Percentiles rank a stretch among this genome's conserved stretches.
Evolutionary conservation across 2,888 invertebrate genomes (phyloP).

Genomic region (Caenorhabditis plicata): DNA sequence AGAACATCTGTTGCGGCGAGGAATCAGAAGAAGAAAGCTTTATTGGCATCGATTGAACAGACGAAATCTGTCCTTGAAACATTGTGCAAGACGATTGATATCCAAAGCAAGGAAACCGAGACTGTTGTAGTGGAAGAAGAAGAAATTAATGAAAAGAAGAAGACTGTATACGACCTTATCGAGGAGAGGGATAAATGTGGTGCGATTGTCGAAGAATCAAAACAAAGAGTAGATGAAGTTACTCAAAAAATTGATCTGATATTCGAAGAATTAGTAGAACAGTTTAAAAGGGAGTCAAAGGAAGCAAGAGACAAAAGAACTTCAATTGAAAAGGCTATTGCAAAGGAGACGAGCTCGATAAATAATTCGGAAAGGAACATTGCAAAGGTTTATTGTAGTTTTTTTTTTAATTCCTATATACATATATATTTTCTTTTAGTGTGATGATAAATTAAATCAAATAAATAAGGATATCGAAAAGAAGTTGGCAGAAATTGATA

Average conservation of each 20-base stretch:
- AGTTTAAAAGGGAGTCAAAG: conserved; percentile 71
- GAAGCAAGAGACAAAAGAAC: conserved; percentile 13
- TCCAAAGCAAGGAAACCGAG: conserved; percentile 6
- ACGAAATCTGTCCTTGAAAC: background rate
- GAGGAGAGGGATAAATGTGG: conserved; percentile 4
- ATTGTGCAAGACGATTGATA: conserved; percentile 1
- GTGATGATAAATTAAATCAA: conserved; percentile 16
- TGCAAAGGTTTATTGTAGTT: conserved; percentile 8
- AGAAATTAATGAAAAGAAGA: conserved; percentile 54
- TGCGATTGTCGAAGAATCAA: conserved; percentile 6
- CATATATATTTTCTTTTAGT: background rate
- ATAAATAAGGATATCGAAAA: conserved; percentile 25
- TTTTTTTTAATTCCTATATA: background rate
- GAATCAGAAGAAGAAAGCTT: too few relatives aligned
- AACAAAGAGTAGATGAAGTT: conserved; percentile 13
- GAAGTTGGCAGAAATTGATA: conserved; percentile 7
- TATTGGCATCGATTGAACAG: background rate
- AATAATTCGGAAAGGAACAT: conserved; percentile 71
- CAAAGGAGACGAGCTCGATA: conserved; percentile 68
- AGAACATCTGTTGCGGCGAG: background rate
- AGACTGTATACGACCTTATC: conserved; percentile 1
- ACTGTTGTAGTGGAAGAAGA: conserved; percentile 65
- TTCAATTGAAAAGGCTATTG: conserved; percentile 72
- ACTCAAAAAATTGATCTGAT: conserved; percentile 67
- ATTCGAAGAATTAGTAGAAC: conserved; percentile 26